These are phyloP conservation scores for Pseudomyrmex cubaensis DNA, from an alignment of 1,140 invertebrate species.

Conservation along the genomic window DNA sequence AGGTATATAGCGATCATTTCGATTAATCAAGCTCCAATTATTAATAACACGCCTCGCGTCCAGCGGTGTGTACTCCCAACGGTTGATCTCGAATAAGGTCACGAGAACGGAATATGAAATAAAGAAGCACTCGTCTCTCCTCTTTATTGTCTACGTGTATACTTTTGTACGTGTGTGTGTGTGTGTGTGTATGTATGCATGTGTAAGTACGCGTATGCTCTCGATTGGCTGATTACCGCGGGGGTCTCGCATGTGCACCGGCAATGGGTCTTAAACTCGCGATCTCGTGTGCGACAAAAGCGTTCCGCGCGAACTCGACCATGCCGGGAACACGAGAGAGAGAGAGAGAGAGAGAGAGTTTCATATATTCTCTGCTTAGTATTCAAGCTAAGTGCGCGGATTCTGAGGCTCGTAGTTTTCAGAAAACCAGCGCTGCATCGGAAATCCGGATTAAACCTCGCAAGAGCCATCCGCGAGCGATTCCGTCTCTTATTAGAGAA, in stretches of 20 bases:
- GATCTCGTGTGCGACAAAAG: conserved; percentile 57
- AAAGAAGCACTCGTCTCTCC: conserved; percentile 46
- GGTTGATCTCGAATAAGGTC: conserved; percentile 66
- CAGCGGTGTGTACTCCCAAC: conserved; percentile 19
- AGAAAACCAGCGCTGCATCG: no score
- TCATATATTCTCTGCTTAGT: no score
- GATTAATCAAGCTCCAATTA: conserved; percentile 54
- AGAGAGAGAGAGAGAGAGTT: no score
- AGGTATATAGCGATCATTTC: conserved; percentile 29
- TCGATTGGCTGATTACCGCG: conserved; percentile 51
- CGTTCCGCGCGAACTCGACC: conserved; percentile 39
- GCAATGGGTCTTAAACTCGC: conserved; percentile 52
- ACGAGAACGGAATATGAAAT: conserved; percentile 62
- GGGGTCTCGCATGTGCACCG: conserved; percentile 50
- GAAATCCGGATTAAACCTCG: no score
- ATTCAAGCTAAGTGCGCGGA: conserved; percentile 3
- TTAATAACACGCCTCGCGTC: conserved; percentile 45
- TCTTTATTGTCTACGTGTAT: conserved; percentile 65
- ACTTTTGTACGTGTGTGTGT: background rate
- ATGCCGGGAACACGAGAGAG: conserved; percentile 9
- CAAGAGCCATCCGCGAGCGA: no score
- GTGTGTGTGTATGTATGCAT: conserved; percentile 4
- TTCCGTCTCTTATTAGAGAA: no score
- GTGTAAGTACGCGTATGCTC: conserved; percentile 9
- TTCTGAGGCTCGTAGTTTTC: conserved; percentile 9